Evolutionary conservation across 1,140 invertebrate genomes (phyloP).

Genomic region (Helicoverpa zea): DNA sequence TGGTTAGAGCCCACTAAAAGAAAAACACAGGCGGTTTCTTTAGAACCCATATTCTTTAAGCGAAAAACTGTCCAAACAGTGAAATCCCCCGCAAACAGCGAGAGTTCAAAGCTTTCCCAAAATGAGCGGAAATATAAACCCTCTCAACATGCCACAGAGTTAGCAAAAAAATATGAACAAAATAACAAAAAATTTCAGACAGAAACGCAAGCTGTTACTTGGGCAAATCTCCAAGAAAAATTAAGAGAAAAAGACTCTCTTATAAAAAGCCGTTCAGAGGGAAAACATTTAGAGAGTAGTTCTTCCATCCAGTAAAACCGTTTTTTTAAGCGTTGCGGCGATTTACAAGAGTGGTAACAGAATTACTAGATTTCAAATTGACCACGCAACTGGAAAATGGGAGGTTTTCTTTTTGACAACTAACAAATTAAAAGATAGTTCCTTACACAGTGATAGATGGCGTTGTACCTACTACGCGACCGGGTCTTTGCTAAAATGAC

Average conservation of each 20-base stretch:
- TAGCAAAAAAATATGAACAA: constrained; percentile 62
- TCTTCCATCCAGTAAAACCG: no score
- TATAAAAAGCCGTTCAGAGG: no score
- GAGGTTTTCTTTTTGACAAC: no score
- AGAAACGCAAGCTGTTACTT: constrained; percentile 51
- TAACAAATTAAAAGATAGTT: no score
- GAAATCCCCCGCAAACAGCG: not conserved
- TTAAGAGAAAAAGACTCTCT: constrained; percentile 50
- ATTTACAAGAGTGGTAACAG: no score
- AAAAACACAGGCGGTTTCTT: constrained; percentile 45
- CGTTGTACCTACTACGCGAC: no score
- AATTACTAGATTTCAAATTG: no score
- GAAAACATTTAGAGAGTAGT: no score
- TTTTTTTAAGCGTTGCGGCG: no score
- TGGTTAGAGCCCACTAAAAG: constrained; percentile 64
- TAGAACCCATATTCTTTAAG: constrained; percentile 69
- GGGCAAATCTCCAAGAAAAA: constrained; percentile 57
- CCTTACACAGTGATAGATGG: no score
- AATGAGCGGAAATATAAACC: constrained; percentile 53
- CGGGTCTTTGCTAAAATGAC: no score
- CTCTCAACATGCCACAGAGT: constrained; percentile 63
- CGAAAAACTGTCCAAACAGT: constrained; percentile 56
- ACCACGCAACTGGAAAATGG: no score
- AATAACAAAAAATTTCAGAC: constrained; percentile 50
- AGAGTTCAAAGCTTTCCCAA: constrained; percentile 34